These are phyloP conservation scores for Urocynchramus pylzowi DNA, from an alignment of 2,113 vertebrate genomes.

Conservation along the genomic window DNA sequence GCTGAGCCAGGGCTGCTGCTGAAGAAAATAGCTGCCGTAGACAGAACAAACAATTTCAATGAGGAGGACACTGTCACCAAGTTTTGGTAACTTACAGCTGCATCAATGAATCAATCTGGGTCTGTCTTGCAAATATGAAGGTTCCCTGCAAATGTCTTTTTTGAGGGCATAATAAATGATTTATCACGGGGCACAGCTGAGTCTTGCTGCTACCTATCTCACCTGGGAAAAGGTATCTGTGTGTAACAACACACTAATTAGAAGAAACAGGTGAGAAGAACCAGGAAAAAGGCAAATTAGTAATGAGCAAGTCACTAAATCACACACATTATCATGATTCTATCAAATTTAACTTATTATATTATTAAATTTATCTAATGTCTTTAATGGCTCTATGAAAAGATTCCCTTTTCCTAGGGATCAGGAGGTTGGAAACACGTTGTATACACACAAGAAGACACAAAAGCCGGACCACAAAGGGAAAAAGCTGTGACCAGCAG, in stretches of 20 bases:
- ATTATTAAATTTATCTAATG: not conserved
- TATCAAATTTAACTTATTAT: not conserved
- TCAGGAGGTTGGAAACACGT: not conserved
- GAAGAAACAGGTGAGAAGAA: not conserved
- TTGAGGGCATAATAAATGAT: not conserved
- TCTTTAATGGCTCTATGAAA: not conserved
- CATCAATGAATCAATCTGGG: not conserved
- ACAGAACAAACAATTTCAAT: not conserved
- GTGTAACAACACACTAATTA: not conserved
- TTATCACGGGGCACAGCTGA: not conserved
- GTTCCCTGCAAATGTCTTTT: not conserved
- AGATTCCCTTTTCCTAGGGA: not conserved
- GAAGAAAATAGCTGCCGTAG: not conserved
- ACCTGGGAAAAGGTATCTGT: not conserved
- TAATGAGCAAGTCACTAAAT: not conserved
- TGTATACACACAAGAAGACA: not conserved
- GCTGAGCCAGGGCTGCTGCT: not conserved
- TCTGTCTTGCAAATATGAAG: not conserved
- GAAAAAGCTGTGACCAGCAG: not conserved
- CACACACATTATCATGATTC: not conserved
- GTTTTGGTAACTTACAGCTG: conserved; percentile 52
- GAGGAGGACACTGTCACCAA: not conserved
- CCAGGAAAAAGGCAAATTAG: not conserved
- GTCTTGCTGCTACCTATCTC: not conserved
- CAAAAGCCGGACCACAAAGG: not conserved